Evolutionary conservation across 2,113 vertebrate species (phyloP).

Genomic region (Euleptes europaea): DNA sequence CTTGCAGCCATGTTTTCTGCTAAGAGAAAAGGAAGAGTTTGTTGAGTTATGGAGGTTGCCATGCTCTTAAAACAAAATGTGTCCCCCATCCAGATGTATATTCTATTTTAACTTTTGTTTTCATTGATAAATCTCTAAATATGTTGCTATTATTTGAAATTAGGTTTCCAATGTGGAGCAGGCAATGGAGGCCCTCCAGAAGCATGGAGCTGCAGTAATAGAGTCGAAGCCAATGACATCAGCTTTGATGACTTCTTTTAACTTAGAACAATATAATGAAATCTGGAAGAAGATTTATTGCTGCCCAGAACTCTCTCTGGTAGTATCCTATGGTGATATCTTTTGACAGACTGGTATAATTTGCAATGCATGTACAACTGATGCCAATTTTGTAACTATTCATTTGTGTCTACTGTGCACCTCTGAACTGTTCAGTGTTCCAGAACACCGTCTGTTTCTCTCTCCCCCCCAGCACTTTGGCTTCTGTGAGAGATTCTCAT

Average conservation of each 20-base stretch:
- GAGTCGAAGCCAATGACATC: background rate
- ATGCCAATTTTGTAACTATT: too few species aligned
- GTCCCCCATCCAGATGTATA: background rate
- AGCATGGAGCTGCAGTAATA: constrained; percentile 25
- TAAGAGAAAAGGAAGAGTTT: background rate
- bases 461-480: background rate
- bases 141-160: constrained; percentile 13
- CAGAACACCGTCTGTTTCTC: background rate
- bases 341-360: background rate
- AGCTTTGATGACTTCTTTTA: constrained; percentile 28
- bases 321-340: constrained; percentile 23
- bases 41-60: background rate
- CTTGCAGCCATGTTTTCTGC: background rate
- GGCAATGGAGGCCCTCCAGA: constrained; percentile 68
- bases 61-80: background rate
- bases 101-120: background rate
- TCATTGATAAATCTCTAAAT: background rate
- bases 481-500: background rate
- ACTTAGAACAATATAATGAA: background rate
- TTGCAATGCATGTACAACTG: background rate
- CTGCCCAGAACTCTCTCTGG: constrained; percentile 61
- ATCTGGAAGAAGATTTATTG: constrained; percentile 73
- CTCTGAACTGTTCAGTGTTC: background rate
- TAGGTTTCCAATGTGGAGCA: constrained; percentile 66
- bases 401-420: too few species aligned